These are phyloP conservation scores for Pedetes capensis DNA, from an alignment of 2,113 vertebrate genomes.

Conservation along the genomic window DNA sequence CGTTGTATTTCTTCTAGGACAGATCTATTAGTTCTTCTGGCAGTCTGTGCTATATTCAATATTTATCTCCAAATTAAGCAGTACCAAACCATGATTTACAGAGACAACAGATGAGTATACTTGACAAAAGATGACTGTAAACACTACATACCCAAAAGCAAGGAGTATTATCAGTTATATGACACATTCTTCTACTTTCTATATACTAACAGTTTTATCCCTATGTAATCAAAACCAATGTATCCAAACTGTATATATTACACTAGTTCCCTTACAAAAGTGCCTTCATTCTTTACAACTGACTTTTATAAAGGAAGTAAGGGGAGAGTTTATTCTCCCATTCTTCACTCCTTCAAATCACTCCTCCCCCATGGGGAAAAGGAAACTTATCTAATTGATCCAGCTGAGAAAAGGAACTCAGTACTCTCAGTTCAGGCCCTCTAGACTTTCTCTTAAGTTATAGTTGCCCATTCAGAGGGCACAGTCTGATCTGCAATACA, in stretches of 20 bases:
- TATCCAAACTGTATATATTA: not conserved
- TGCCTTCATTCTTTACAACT: not conserved
- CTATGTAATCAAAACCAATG: not conserved
- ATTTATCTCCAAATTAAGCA: too few species aligned
- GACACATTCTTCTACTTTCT: not conserved
- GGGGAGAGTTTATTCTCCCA: not conserved
- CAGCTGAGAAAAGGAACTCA: not conserved
- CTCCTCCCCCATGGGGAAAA: not conserved
- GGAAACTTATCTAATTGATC: slow-evolving; percentile 5
- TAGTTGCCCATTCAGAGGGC: not conserved
- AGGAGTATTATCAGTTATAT: not conserved
- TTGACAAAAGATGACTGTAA: not conserved
- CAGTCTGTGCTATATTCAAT: too few species aligned
- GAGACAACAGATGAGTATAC: not conserved
- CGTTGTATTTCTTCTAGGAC: too few species aligned
- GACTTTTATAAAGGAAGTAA: not conserved
- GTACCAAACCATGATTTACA: not conserved
- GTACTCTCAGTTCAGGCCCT: not conserved
- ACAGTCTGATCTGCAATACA: not conserved
- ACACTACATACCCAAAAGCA: not conserved
- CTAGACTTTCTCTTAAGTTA: not conserved
- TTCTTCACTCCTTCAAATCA: not conserved
- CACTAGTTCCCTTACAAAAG: not conserved
- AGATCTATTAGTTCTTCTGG: too few species aligned
- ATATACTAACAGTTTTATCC: not conserved